Evolutionary conservation across 1,140 invertebrate genomes (phyloP), one percentile per base, ranked within the genome.

Genomic region (Drosophila orosa): DNA sequence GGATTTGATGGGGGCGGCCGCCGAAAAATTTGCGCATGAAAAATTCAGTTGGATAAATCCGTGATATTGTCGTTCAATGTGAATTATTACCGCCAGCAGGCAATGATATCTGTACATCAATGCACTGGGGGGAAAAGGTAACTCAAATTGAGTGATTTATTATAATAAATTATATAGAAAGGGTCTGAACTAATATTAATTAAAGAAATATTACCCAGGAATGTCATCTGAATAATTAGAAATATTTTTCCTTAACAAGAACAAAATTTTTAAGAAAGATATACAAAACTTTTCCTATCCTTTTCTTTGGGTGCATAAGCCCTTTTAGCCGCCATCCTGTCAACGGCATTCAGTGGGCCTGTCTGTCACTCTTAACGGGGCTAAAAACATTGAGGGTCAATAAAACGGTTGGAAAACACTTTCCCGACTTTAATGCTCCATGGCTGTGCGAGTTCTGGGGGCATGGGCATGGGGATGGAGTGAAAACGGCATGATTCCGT

Each of bases 361-460:
- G 44, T 65, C 45, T 47, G 44, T 65, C 61, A 59, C 40, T 74
- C 44, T 65, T 40, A 48, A n/a, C 25, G 29, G n/a, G 22, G 19
- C 60, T 37, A 52, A 63, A 80, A 80, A 55, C 60, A 44, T 76
- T 77, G 48, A 68, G 62, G 80, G 80, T 68, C 76, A 80, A 84
- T 84, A 73, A 84, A 84, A 66, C 27, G 40, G 35, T 50, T 37
- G 13, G 33, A 56, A 57, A 80, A 67, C 65, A 22, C 52, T 60
- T 29, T 10, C 42, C 47, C 59, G 60, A 27, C 59, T 72, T 74
- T 54, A 74, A 71, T 72, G 65, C 50, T 44, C 60, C 25, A 8
- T 10, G 37, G 27, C 61, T 33, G 61, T 65, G 39, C 5, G 27
- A 5, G 22, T 50, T n/a, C 13, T 5, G 56, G 27, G 19, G 29